phyloP scores from a whole-genome alignment of 2,797 vertebrate species.

The Neomorphus geoffroyi region DNA sequence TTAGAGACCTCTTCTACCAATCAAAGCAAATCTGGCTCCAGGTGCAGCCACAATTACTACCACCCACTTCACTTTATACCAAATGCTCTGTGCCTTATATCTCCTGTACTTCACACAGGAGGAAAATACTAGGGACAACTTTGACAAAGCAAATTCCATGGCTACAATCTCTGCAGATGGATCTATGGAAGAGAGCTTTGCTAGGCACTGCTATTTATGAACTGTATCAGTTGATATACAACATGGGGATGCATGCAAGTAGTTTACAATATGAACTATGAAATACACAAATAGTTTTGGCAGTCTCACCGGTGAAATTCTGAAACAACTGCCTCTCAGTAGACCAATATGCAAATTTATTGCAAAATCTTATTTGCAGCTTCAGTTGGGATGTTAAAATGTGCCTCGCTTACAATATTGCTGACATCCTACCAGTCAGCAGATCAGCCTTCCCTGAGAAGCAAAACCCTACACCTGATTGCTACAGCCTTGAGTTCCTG shows the following conservation, averaged over 20 bases:
- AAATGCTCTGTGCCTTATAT: not conserved
- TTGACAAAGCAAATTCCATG: not conserved
- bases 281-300: conserved; percentile 3
- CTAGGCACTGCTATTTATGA: not conserved
- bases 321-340: not conserved
- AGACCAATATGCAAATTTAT: not conserved
- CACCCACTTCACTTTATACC: not conserved
- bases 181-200: not conserved
- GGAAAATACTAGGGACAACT: not conserved
- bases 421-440: not conserved
- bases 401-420: not conserved
- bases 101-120: not conserved
- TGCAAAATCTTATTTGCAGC: not conserved
- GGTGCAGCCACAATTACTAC: not conserved
- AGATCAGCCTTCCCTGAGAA: not conserved
- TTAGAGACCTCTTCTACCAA: not conserved
- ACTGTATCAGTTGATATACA: not conserved
- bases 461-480: not conserved
- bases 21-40: not conserved
- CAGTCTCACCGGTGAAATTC: not conserved
- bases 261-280: not conserved
- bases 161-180: not conserved
- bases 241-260: not conserved
- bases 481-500: not conserved
- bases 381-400: not conserved